Evolutionary conservation across 2,888 invertebrate species (phyloP), one percentile per base, ranked within the genome.

Genomic region (Ditylenchus weischeri): DNA sequence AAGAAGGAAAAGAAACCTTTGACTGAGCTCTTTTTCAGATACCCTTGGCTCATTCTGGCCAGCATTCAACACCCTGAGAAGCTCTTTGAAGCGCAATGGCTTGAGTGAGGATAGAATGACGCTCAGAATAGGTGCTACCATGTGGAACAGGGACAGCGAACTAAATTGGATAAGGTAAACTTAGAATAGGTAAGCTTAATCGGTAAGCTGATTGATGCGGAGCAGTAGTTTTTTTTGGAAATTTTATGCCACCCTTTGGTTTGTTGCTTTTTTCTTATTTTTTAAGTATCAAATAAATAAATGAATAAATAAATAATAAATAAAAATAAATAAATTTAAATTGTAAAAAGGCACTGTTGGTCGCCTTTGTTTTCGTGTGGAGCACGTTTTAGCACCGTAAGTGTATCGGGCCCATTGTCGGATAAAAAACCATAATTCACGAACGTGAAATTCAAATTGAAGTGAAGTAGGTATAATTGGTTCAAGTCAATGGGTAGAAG

Each of bases 1-100:
- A 18, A 19, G 50, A 50, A 18, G 2, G 50, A 50, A 50, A 50
- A 29, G n/a, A 15, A 48, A 59, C 66, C 58, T 51, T 35, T 75
- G 63, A 21, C 60, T 62, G 47, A 75, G 63, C 49, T 75, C 71
- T 6, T 50, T 60, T 38, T 73, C 68, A 43, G 63, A 60, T 11
- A 64, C 49, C 19, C 58, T 47, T 11, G 66, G 62, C 36, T 66
- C 59, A 3, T 57, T 49, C 21, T 89, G 87, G 63, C 93, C 87
- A 0, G 93, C 90, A 85, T 93, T 93, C 8, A 94, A 89, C 1
- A 93, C 91, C 83, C 93, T 91, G 84, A 90, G 93, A 78, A 96
- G 91, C 85, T 94, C 93, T 8, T 66, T 66, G 19, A 70, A 65
- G 49, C 51, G 63, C 43, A 95, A 85, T 0, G 95, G 94, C 84